Evolutionary conservation across 2,113 vertebrate genomes (phyloP).

Genomic region (Meriones unguiculatus): DNA sequence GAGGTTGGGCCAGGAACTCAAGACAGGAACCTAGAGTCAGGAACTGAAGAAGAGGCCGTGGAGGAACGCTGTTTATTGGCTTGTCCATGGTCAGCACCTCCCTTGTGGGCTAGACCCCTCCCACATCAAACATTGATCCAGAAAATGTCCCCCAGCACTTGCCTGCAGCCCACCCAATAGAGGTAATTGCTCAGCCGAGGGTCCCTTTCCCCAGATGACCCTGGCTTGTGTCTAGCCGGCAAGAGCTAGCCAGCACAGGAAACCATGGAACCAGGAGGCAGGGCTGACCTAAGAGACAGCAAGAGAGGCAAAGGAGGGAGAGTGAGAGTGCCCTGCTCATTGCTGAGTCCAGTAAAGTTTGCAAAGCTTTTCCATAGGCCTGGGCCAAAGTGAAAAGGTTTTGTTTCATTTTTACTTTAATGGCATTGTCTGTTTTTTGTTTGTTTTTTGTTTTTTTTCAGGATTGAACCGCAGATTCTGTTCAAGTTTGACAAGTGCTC

Average conservation of each 20-base stretch:
- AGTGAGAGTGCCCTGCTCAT: accelerated
- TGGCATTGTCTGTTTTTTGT: neutral
- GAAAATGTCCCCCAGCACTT: neutral
- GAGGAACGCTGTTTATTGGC: neutral
- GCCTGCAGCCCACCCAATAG: neutral
- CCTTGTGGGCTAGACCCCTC: neutral
- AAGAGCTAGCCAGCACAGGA: neutral
- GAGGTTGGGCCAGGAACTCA: neutral
- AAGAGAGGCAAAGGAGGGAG: neutral
- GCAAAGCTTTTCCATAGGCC: neutral
- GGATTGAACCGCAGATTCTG: neutral
- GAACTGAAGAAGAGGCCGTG: neutral
- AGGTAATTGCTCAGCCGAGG: neutral
- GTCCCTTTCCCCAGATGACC: neutral
- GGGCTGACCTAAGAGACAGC: neutral
- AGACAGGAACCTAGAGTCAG: neutral
- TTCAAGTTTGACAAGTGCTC: neutral
- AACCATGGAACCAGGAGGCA: neutral
- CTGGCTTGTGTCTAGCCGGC: neutral
- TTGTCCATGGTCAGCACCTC: neutral
- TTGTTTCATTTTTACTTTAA: neutral
- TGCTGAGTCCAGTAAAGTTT: accelerated
- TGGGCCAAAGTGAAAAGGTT: neutral
- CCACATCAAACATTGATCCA: neutral
- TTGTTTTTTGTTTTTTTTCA: neutral